Base-by-base conservation (phyloP, 1,140 invertebrate species). In the Wasmannia auropunctata region DNA sequence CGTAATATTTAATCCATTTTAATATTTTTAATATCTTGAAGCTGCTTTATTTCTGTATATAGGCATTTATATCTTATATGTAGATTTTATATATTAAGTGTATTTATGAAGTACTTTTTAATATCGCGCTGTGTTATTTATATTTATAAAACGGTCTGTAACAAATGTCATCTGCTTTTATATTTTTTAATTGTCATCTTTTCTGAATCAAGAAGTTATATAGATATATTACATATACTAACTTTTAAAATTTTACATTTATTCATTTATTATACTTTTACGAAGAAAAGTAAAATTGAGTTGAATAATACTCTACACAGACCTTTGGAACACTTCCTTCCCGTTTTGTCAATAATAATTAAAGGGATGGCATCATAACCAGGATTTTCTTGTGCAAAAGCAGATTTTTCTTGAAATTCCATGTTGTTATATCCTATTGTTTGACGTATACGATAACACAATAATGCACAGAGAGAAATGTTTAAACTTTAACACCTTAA, bases 341-440 rank as follows among this genome's bases (percentile, higher is more conserved):
- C 28, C 49, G 4, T 51, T 5, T 83, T 83, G 11, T 46, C 65
- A 22, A 83, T 40, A 43, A 83, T 65, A 43, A 83, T 58, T 19
- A 83, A 10, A 22, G 79, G 79, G 5, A 83, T 83, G 8, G 65
- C 19, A 11, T 83, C 79, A n/a, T 83, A 83, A 28, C 34, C 3
- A 0, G 54, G 65, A 16, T 46, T 58, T 56, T 58, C 19, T 14
- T 37, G 37, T 58, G 51, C 51, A 31, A 83, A 72, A 2, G 22
- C 7, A 11, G 1, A 34, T 34, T 83, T 83, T 83, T 83, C 79
- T 2, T 56, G 65, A 31, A 72, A 34, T 16, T 70, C 31, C 79
- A 83, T 83, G 28, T 56, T 40, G 34, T 25, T 49, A 19, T 80
- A 14, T 56, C n/a, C 6, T 58, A 14, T 56, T 72, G 40, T n/a